These are phyloP conservation scores for Acyrthosiphon pisum DNA, from an alignment of 1,140 invertebrate genomes.

Conservation along the genomic window DNA sequence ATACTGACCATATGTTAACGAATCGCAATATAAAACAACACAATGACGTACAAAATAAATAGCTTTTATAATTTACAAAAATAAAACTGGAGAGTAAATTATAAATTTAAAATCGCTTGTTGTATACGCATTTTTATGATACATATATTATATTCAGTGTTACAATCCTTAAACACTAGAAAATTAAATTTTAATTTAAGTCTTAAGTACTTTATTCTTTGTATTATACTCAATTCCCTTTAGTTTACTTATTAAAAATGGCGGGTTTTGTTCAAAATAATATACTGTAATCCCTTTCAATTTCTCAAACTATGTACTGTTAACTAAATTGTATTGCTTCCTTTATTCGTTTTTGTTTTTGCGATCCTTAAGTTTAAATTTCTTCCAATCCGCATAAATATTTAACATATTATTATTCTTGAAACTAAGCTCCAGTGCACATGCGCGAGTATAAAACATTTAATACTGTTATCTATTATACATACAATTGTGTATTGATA, in stretches of 20 bases:
- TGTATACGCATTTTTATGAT: background rate
- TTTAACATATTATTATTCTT: background rate
- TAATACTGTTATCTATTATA: background rate
- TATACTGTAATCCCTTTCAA: background rate
- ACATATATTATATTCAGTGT: background rate
- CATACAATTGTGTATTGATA: background rate
- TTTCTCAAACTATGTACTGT: background rate
- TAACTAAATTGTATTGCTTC: background rate
- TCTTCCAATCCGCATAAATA: background rate
- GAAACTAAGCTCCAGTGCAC: background rate
- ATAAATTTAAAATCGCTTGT: background rate
- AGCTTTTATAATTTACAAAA: background rate
- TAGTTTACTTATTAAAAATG: background rate
- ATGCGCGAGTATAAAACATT: background rate
- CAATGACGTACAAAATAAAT: background rate
- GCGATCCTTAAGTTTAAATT: background rate
- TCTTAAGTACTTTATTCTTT: background rate
- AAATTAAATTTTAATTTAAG: constrained; percentile 17
- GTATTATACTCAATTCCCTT: background rate
- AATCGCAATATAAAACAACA: background rate
- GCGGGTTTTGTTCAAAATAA: background rate
- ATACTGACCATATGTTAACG: background rate
- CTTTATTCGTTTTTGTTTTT: background rate
- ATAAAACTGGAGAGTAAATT: background rate
- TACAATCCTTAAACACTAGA: background rate